phyloP scores from a whole-genome alignment of 2,797 vertebrate species.

The Steatocranus sp. region DNA sequence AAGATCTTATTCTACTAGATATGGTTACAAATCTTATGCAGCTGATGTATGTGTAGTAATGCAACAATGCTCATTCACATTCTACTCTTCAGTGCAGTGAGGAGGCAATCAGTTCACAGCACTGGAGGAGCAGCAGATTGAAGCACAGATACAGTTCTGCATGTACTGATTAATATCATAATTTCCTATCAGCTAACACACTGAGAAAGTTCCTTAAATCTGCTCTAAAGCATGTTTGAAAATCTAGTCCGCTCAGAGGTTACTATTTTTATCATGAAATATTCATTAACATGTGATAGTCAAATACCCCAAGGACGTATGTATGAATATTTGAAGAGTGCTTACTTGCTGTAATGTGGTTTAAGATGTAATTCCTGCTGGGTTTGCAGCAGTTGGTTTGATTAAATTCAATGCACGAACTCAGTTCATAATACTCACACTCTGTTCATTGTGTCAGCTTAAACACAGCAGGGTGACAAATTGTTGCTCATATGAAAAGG shows the following conservation, averaged over 20 bases:
- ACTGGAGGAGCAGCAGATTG: background rate
- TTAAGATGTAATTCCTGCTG: conserved; percentile 34
- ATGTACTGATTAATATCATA: background rate
- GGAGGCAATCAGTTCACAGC: conserved; percentile 2
- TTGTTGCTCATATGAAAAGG: conserved; percentile 11
- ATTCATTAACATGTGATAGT: conserved; percentile 42
- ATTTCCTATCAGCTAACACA: background rate
- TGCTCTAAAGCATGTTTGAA: conserved; percentile 3
- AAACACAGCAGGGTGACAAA: conserved; percentile 25
- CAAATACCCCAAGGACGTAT: conserved; percentile 41
- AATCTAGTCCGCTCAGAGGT: conserved; percentile 7
- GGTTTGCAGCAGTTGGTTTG: conserved; percentile 29
- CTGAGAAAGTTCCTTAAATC: conserved; percentile 13
- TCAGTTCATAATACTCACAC: conserved; percentile 18
- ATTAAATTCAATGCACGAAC: conserved; percentile 28
- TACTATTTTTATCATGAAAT: conserved; percentile 41
- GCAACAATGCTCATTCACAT: background rate
- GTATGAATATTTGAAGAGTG: conserved; percentile 39
- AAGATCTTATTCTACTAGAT: conserved; percentile 1
- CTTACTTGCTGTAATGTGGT: conserved; percentile 43
- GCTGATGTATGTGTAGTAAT: background rate
- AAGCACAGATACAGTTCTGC: background rate
- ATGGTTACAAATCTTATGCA: background rate
- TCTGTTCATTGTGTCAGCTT: conserved; percentile 16
- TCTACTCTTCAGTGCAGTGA: background rate